Percentiles rank a stretch among this genome's conserved stretches.
phyloP scores from a whole-genome alignment of 2,888 invertebrate species.

The Drosophila quinaria region DNA sequence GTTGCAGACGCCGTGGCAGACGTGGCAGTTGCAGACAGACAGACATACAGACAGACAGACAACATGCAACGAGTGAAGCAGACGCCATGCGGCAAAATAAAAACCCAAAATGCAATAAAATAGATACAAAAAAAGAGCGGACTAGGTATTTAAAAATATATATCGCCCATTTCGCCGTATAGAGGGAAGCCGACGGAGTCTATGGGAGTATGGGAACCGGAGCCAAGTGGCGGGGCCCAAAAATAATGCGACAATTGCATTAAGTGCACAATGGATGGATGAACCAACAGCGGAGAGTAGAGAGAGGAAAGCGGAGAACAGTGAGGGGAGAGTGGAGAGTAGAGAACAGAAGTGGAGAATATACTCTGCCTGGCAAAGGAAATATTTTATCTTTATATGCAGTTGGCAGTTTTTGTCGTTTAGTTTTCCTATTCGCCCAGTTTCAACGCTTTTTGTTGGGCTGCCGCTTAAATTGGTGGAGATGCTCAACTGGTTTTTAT shows the following conservation, averaged over 20 bases:
- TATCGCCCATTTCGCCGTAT: slow-evolving; percentile 21
- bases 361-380: slow-evolving; percentile 53
- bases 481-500: slow-evolving; percentile 73
- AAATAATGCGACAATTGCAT: slow-evolving; percentile 80
- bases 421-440: background rate
- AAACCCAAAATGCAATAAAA: slow-evolving; percentile 70
- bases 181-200: slow-evolving; percentile 19
- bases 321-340: background rate
- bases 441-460: slow-evolving; percentile 2
- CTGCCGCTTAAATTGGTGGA: slow-evolving; percentile 56
- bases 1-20: slow-evolving; percentile 79
- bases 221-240: slow-evolving; percentile 51
- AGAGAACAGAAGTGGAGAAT: background rate
- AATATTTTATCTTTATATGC: slow-evolving; percentile 80
- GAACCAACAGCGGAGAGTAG: slow-evolving; percentile 28
- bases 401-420: slow-evolving; percentile 50
- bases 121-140: slow-evolving; percentile 65
- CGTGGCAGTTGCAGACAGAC: slow-evolving; percentile 61
- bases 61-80: slow-evolving; percentile 42
- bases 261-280: slow-evolving; percentile 74
- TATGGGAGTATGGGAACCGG: slow-evolving; percentile 24
- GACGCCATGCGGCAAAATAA: slow-evolving; percentile 81
- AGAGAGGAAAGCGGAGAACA: background rate
- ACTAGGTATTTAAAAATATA: slow-evolving; percentile 77
- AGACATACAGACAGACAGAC: slow-evolving; percentile 26